A percentile compares a stretch with the other conserved stretches of the same genome.
These are phyloP conservation scores for Papilio helenus DNA, from an alignment of 1,140 invertebrate genomes.

Conservation along the genomic window DNA sequence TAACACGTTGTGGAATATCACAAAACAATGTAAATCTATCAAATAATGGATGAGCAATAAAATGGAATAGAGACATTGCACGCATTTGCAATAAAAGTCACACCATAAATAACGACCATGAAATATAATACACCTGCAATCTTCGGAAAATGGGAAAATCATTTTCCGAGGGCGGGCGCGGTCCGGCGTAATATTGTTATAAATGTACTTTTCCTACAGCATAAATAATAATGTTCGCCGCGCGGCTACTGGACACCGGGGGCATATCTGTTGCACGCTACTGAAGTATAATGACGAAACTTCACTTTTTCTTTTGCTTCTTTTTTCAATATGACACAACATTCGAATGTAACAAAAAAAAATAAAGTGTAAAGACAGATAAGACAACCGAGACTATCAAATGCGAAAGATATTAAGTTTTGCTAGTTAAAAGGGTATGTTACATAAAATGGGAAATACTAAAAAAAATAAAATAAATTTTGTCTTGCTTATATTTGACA, in stretches of 20 bases:
- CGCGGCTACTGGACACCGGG: slow-evolving; percentile 55
- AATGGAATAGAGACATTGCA: slow-evolving; percentile 82
- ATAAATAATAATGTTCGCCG: slow-evolving; percentile 80
- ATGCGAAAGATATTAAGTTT: background rate
- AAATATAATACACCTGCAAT: slow-evolving; percentile 83
- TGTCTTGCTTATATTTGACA: no score
- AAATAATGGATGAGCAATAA: slow-evolving; percentile 77
- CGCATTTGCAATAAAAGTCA: slow-evolving; percentile 82
- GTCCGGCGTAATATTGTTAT: slow-evolving; percentile 82
- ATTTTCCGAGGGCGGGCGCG: slow-evolving; percentile 80
- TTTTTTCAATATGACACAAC: background rate
- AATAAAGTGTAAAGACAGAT: background rate
- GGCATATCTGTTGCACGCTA: slow-evolving; percentile 46
- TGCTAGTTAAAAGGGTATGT: background rate
- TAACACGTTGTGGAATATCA: slow-evolving; percentile 50
- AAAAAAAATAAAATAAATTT: no score
- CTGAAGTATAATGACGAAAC: slow-evolving; percentile 41
- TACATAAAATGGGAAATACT: background rate
- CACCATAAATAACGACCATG: slow-evolving; percentile 82
- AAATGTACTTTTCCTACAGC: slow-evolving; percentile 79
- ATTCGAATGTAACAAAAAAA: slow-evolving; percentile 1
- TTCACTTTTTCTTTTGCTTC: slow-evolving; percentile 31
- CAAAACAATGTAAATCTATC: slow-evolving; percentile 71
- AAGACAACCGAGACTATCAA: background rate
- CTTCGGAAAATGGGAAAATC: slow-evolving; percentile 81